These are phyloP conservation scores for Cherax destructor DNA, from an alignment of 1,140 invertebrate genomes.

Conservation along the genomic window DNA sequence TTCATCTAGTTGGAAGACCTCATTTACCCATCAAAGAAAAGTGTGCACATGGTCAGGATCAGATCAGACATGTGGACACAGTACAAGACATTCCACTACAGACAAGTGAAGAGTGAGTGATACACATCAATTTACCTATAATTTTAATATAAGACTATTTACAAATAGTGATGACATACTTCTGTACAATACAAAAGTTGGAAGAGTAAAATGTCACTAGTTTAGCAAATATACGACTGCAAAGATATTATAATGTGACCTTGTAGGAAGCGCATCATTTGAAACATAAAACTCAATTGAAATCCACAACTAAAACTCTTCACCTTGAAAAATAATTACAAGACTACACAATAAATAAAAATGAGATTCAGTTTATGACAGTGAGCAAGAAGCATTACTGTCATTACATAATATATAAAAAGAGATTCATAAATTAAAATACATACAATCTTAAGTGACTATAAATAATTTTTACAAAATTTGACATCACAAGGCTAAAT, in stretches of 20 bases:
- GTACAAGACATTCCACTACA: no score
- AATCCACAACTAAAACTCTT: background rate
- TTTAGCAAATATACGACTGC: slow-evolving; percentile 54
- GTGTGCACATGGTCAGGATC: no score
- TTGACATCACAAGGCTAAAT: slow-evolving; percentile 10
- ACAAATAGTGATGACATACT: slow-evolving; percentile 62
- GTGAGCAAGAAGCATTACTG: background rate
- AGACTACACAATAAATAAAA: slow-evolving; percentile 3
- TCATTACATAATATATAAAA: background rate
- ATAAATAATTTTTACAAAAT: background rate
- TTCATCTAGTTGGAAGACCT: no score
- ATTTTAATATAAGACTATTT: slow-evolving; percentile 64
- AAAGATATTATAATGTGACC: slow-evolving; percentile 54
- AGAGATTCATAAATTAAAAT: background rate
- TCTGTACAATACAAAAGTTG: slow-evolving; percentile 69
- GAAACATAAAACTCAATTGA: slow-evolving; percentile 8
- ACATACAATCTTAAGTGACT: background rate
- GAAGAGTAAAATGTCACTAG: slow-evolving; percentile 56
- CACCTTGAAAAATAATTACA: background rate
- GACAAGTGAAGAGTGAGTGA: background rate
- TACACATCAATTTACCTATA: slow-evolving; percentile 24
- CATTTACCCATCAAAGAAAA: no score
- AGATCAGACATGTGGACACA: no score
- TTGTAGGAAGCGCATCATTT: slow-evolving; percentile 62
- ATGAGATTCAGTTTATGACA: background rate